Evolutionary conservation across 2,888 invertebrate genomes (phyloP).

Genomic region (Drosophila mercatorum): DNA sequence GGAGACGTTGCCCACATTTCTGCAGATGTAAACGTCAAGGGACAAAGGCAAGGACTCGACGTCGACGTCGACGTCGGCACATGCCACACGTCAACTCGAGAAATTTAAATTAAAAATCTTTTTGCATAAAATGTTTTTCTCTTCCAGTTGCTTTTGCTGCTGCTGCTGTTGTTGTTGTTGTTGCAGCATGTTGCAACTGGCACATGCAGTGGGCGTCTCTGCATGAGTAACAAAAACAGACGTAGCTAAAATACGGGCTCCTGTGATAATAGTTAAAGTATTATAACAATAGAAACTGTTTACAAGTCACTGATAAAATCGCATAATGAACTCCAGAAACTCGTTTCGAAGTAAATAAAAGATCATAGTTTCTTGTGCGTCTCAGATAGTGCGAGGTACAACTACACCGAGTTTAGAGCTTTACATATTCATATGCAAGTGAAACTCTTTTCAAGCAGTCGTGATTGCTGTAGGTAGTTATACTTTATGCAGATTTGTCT

Average conservation of each 20-base stretch:
- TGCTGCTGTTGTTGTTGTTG: conserved; percentile 39
- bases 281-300: conserved; percentile 29
- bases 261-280: conserved; percentile 12
- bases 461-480: neutral
- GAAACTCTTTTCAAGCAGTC: neutral
- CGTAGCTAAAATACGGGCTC: conserved; percentile 31
- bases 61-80: conserved; percentile 58
- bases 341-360: conserved; percentile 1
- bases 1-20: conserved; percentile 68
- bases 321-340: conserved; percentile 1
- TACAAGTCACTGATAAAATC: conserved; percentile 12
- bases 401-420: neutral
- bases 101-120: conserved; percentile 81
- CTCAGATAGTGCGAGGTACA: neutral
- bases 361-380: neutral
- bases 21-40: conserved; percentile 62
- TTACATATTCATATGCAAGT: neutral
- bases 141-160: conserved; percentile 10
- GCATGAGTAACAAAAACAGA: conserved; percentile 14
- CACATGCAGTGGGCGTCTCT: conserved; percentile 35
- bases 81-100: conserved; percentile 75
- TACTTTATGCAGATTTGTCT: neutral
- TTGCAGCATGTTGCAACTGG: conserved; percentile 41
- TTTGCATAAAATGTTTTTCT: conserved; percentile 61
- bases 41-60: conserved; percentile 51